These are phyloP conservation scores for Yponomeuta sedellus DNA, from an alignment of 2,888 invertebrate species.

Conservation along the genomic window DNA sequence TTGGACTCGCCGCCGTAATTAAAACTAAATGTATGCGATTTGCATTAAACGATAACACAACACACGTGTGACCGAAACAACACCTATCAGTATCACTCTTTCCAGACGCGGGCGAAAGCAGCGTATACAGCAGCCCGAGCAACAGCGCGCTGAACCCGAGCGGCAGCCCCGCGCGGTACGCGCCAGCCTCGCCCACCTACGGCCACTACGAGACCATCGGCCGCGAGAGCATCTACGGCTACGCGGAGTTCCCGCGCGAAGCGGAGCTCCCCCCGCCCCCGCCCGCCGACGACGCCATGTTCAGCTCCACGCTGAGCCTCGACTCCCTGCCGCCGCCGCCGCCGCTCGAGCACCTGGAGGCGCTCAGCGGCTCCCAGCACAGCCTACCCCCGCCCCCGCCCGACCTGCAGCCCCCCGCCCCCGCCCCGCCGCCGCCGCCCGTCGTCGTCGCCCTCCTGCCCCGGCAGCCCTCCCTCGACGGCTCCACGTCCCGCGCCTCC, in stretches of 20 bases:
- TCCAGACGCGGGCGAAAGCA: constrained; percentile 44
- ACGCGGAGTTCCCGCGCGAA: constrained; percentile 31
- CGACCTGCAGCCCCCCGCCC: constrained; percentile 47
- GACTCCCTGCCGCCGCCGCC: constrained; percentile 89
- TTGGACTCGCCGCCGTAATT: too few relatives aligned
- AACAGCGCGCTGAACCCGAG: constrained; percentile 33
- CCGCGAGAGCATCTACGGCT: constrained; percentile 51
- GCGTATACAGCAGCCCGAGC: constrained; percentile 36
- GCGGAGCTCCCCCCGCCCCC: constrained; percentile 84
- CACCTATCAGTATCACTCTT: constrained; percentile 17
- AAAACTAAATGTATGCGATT: too few relatives aligned
- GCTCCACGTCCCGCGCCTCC: constrained; percentile 70
- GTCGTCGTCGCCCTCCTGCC: constrained; percentile 32
- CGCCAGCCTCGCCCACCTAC: constrained; percentile 45
- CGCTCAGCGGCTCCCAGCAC: constrained; percentile 82
- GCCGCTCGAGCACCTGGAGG: constrained; percentile 72
- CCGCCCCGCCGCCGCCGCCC: constrained; percentile 22
- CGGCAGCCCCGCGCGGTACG: constrained; percentile 39
- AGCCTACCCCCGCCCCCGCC: constrained; percentile 87
- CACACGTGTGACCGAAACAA: constrained; percentile 17
- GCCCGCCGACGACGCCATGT: constrained; percentile 79
- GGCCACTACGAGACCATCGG: constrained; percentile 53
- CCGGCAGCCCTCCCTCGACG: constrained; percentile 74
- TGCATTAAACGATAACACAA: too few relatives aligned
- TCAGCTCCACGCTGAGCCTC: constrained; percentile 85